Evolutionary conservation across 1,140 invertebrate species (phyloP), one percentile per base, ranked within the genome.

Genomic region (Danaus melanippus): DNA sequence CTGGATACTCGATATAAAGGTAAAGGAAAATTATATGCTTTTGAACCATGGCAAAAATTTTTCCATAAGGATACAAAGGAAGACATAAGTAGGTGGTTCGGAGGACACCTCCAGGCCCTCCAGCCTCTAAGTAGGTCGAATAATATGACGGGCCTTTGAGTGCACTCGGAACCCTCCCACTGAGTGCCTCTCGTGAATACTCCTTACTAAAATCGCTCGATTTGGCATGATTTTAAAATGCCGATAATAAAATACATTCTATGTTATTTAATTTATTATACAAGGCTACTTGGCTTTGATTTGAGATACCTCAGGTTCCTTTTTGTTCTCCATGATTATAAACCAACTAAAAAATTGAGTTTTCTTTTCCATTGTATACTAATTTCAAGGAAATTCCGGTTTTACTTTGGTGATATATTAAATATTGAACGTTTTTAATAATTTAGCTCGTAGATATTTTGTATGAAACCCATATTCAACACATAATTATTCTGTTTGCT

Each of bases 211-310:
- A 84, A 86, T 80, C 83, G 79, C 79, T 80, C 81, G 79, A 86
- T 86, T 86, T 84, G 78, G 83, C 83, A 83, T 80, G 79, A 86
- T 86, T 86, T 85, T 79, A 79, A 83, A 84, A 82, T 72, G 69
- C 62, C 70, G 80, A 83, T 84, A 86, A 68, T 67, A 72, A 71
- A 70, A 63, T 63, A 47, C 42, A 17, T 54, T 49, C 40, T 40
- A 47, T 8, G 42, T 53, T 50, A 44, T 56, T 56, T 43, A 9
- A 46, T 32, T 32, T 32, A 32, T 39, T 41, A 39, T 15, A 39
- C 10, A n/a, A 12, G n/a, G 17, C 17, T 12, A 47, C 15, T 47
- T 47, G 11, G 46, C 15, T 47, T 44, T 44, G 12, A 12, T 44
- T 44, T 9, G 21, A 32, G 21, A 32, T 32, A 32, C 21, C 21